phyloP scores from a whole-genome alignment of 2,888 invertebrate genomes.

The Eupithecia subfuscata region DNA sequence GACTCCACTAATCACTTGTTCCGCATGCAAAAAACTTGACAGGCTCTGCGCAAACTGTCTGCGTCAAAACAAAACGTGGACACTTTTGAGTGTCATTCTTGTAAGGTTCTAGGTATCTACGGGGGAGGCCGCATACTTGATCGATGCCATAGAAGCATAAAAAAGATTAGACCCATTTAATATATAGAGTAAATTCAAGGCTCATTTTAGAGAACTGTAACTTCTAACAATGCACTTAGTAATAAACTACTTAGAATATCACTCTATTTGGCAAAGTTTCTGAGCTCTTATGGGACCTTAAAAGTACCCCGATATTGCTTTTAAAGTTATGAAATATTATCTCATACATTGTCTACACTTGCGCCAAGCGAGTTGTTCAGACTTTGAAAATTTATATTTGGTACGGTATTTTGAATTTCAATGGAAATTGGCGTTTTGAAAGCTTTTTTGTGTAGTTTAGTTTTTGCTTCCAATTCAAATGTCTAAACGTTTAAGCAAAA shows the following conservation, averaged over 20 bases:
- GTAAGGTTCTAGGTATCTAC: too few relatives aligned
- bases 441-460: neutral
- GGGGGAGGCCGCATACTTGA: too few relatives aligned
- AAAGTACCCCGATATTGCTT: constrained; percentile 67
- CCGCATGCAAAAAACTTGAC: too few relatives aligned
- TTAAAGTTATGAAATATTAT: constrained; percentile 72
- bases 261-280: constrained; percentile 55
- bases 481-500: neutral
- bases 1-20: too few relatives aligned
- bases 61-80: too few relatives aligned
- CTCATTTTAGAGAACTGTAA: constrained; percentile 17
- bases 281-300: constrained; percentile 51
- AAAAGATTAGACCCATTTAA: neutral
- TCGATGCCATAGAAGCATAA: too few relatives aligned
- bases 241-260: constrained; percentile 50
- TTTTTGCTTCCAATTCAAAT: neutral
- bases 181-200: neutral
- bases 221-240: constrained; percentile 48
- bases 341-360: constrained; percentile 71
- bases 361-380: constrained; percentile 56
- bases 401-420: constrained; percentile 51
- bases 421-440: constrained; percentile 40
- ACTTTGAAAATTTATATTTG: constrained; percentile 60
- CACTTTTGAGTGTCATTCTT: too few relatives aligned
- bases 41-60: too few relatives aligned